Evolutionary conservation across 2,797 vertebrate genomes (phyloP).

Genomic region (Aplochiton taeniatus): DNA sequence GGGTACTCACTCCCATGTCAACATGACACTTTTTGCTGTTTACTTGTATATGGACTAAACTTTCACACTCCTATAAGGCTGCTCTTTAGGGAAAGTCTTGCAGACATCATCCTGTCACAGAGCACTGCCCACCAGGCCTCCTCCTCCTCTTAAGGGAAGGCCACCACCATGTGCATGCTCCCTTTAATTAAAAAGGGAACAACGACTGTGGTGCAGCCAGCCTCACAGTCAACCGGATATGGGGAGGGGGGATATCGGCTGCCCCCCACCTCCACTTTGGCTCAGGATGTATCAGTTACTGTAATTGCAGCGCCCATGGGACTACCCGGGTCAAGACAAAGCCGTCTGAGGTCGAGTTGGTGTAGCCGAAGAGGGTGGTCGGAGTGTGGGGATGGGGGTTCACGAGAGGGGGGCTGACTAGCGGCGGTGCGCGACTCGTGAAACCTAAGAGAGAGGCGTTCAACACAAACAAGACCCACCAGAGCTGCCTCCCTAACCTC

Average conservation of each 20-base stretch:
- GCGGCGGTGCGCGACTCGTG: constrained; percentile 58
- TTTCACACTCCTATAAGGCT: constrained; percentile 26
- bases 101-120: constrained; percentile 38
- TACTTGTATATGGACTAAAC: no score
- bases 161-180: constrained; percentile 55
- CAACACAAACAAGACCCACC: constrained; percentile 63
- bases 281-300: constrained; percentile 80
- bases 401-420: constrained; percentile 32
- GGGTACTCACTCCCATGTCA: no score
- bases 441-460: constrained; percentile 70
- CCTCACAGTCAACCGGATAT: constrained; percentile 74
- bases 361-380: constrained; percentile 54
- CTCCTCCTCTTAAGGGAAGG: constrained; percentile 30
- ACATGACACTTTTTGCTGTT: no score
- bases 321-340: constrained; percentile 66
- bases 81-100: constrained; percentile 42
- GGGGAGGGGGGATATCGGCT: constrained; percentile 55
- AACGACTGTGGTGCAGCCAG: constrained; percentile 68
- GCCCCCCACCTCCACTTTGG: constrained; percentile 60
- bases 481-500: constrained; percentile 46
- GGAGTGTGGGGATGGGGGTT: constrained; percentile 53
- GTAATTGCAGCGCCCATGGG: constrained; percentile 75
- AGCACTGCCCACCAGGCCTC: constrained; percentile 18
- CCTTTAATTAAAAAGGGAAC: constrained; percentile 77
- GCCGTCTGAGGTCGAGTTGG: constrained; percentile 66